A percentile compares a stretch with the other conserved stretches of the same genome.
phyloP scores from a whole-genome alignment of 2,888 invertebrate genomes.

The Chromoteleia sp. region DNA sequence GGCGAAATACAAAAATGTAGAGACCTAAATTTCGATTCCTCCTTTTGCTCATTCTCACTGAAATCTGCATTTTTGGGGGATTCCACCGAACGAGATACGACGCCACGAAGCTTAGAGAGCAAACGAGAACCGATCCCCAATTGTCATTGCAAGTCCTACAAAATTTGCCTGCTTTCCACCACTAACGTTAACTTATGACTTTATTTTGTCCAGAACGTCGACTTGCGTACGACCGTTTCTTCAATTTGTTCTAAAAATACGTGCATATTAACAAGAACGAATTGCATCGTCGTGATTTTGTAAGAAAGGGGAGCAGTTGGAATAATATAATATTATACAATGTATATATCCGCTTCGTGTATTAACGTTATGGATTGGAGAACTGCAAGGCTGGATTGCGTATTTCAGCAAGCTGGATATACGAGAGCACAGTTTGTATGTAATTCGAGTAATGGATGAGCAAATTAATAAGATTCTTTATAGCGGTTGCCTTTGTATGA shows the following conservation, averaged over 20 bases:
- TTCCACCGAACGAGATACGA: conserved; percentile 73
- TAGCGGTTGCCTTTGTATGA: conserved; percentile 62
- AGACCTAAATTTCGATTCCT: background rate
- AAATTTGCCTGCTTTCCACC: conserved; percentile 30
- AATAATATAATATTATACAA: conserved; percentile 51
- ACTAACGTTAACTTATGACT: conserved; percentile 32
- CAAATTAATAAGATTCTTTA: conserved; percentile 69
- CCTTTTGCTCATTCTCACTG: conserved; percentile 39
- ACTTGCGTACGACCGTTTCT: too few species aligned
- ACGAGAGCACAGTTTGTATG: conserved; percentile 64
- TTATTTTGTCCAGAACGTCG: background rate
- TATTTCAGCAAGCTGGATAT: conserved; percentile 61
- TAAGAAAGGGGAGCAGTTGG: conserved; percentile 38
- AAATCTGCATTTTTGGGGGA: conserved; percentile 71
- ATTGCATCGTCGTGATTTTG: conserved; percentile 38
- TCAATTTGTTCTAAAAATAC: background rate
- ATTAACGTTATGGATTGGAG: conserved; percentile 62
- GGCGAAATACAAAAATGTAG: too few species aligned
- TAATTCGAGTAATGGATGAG: conserved; percentile 64
- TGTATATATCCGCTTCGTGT: conserved; percentile 54
- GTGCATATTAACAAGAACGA: conserved; percentile 21
- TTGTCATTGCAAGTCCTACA: conserved; percentile 22
- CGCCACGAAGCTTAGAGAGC: conserved; percentile 62
- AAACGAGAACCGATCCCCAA: conserved; percentile 53
- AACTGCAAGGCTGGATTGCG: conserved; percentile 44